Base-by-base conservation (phyloP, 2,888 invertebrate genomes). In the Synergus gifuensis region DNA sequence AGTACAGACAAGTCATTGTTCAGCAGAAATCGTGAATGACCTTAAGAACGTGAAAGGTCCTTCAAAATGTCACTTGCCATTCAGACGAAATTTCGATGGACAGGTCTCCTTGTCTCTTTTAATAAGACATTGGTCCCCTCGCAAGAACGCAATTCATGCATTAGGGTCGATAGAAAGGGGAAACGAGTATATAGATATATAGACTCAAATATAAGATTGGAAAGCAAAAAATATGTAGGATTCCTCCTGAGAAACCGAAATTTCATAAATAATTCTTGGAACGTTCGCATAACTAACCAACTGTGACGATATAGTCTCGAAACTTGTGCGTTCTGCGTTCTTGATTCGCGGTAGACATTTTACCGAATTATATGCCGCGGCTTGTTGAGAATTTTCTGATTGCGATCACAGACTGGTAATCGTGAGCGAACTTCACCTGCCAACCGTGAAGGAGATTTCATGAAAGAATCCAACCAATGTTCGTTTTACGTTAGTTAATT, bases 201-300 rank as follows among this genome's bases (percentile, higher is more conserved):
- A 9, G 22, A 9, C 60, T 46, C 14, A 22, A 49, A 46, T 22
- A 8, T 9, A 49, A 22, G 11, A 73, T 54, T 73, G 73, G 73
- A 73, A 73, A 73, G 73, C 36, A 36, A 40, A 54, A 2, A 54
- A 73, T 54, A 54, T 18, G 9, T 76, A 16, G 49, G 36, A 66
- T 77, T 77, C 14, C 77, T 54, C 44, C 54, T 40, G 67, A 78
- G 79, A 83, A 80, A 81, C 81, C 84, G 77, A 83, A 84, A 80
- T 83, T 84, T 82, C 80, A 81, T 84, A 80, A 80, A 82, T 79
- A 78, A 83, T 81, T 84, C 84, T 54, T 36, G 76, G 62, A 69
- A 66, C 77, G 63, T 79, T 79, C 77, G 16, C 42, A 7, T 36
- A 46, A 22, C 76, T 63, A 77, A 77, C 76, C 81, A 46, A 69